Evolutionary conservation across 2,113 vertebrate genomes (phyloP).

Genomic region (Clarias batrachus): DNA sequence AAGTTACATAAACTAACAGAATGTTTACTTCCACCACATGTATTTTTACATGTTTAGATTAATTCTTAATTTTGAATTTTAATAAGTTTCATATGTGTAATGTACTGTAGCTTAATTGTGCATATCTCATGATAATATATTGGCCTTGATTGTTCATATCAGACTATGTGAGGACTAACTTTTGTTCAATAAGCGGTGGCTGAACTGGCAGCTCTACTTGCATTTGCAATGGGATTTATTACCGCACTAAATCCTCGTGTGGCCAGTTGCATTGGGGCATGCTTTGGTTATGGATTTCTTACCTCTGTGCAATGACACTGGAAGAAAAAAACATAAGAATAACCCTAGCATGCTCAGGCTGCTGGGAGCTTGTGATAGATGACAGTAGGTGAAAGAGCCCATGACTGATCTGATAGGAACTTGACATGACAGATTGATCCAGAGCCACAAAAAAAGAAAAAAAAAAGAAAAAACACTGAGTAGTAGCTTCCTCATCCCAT

Average conservation of each 20-base stretch:
- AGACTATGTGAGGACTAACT: conserved; percentile 53
- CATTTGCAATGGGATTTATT: conserved; percentile 49
- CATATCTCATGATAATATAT: conserved; percentile 44
- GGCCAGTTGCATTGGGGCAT: conserved; percentile 31
- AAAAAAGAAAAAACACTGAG: not conserved
- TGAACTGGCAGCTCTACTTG: conserved; percentile 52
- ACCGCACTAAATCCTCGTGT: conserved; percentile 40
- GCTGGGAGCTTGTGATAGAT: conserved; percentile 35
- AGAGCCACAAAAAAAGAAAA: conserved; percentile 36
- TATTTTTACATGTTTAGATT: conserved; percentile 38
- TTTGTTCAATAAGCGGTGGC: conserved; percentile 47
- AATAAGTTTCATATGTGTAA: conserved; percentile 42
- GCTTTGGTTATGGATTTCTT: conserved; percentile 14
- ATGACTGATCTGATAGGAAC: conserved; percentile 28
- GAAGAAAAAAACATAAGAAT: conserved; percentile 18
- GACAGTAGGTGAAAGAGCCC: conserved; percentile 34
- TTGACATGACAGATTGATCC: conserved; percentile 45
- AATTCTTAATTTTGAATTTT: conserved; percentile 53
- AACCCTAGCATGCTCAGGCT: conserved; percentile 5
- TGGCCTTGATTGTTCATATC: conserved; percentile 45
- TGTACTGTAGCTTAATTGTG: conserved; percentile 49
- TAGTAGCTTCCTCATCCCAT: not conserved
- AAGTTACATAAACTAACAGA: conserved; percentile 24
- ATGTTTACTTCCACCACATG: conserved; percentile 1
- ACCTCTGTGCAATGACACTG: not conserved